Base-by-base conservation (phyloP, 2,888 invertebrate genomes). In the Habrosyne pyritoides region DNA sequence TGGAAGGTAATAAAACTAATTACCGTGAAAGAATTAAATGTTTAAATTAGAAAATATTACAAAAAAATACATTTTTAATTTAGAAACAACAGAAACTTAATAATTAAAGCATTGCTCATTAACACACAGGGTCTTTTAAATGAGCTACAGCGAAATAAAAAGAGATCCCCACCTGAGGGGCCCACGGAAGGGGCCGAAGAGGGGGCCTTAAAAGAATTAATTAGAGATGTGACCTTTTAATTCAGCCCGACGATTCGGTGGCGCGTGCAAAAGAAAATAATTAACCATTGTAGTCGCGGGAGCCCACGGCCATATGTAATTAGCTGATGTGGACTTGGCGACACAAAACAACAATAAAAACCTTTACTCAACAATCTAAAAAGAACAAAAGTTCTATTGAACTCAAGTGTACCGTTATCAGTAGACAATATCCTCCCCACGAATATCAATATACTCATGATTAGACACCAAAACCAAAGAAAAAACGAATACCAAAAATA, bases 211-310 rank as follows among this genome's bases (percentile, higher is more conserved):
- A 67, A 71, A 63, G 62, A 73, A 72, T 74, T 72, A 73, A 74
- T 72, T 73, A 70, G 62, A 65, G 61, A 71, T 71, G 70, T 66
- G 60, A 64, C 64, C 66, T 68, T 71, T 74, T 71, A 71, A 74
- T 75, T 72, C 61, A 57, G 55, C 60, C 56, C 53, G 64, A 56
- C 56, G 68, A 65, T 60, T 65, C 56, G 60, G 56, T 55, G 60
- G 55, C 53, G 57, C 57, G 51, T 59, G 64, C 64, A 66, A 71
- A 71, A 74, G 67, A 75, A 75, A 74, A 77, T 72, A 73, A 75
- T 76, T 66, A 75, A 73, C 67, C 71, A 69, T 71, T 73, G n/a
- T 76, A 67, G 70, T 64, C 61, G 60, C 57, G 57, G 61, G 63
- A 59, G 64, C 67, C 71, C 65, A 64, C 61, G 56, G 21, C 60